Percentiles rank a stretch among this genome's conserved stretches.
Conservation (phyloP, 2,797 vertebrate genomes). For the Gallirallus australis region DNA sequence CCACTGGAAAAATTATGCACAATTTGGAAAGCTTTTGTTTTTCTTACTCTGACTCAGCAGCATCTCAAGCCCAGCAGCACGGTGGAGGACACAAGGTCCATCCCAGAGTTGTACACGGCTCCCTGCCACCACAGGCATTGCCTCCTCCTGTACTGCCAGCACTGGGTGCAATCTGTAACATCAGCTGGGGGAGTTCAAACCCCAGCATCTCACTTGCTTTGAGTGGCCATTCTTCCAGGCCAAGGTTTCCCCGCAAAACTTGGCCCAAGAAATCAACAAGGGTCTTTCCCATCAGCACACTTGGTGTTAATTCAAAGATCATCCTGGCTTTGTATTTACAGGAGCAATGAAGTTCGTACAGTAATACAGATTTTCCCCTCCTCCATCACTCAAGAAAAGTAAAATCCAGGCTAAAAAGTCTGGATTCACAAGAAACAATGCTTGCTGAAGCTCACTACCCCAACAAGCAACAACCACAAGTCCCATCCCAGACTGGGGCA, state of each 20-base stretch:
- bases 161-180: neutral
- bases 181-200: neutral
- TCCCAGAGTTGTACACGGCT: neutral
- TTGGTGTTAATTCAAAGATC: neutral
- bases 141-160: accelerated
- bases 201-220: neutral
- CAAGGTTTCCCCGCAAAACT: neutral
- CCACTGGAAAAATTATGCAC: neutral
- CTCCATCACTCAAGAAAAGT: neutral
- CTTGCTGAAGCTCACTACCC: slow-evolving; percentile 6
- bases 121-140: accelerated
- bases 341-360: neutral
- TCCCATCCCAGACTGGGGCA: neutral
- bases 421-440: neutral
- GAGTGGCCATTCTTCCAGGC: neutral
- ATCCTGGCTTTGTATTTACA: neutral
- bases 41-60: neutral
- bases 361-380: neutral
- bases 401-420: neutral
- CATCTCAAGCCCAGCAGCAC: accelerated
- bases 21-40: neutral
- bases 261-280: neutral
- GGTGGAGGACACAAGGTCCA: accelerated
- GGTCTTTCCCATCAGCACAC: neutral
- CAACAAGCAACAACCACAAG: neutral